phyloP scores from a whole-genome alignment of 2,888 invertebrate genomes.

The Rhodophaea formosa region DNA sequence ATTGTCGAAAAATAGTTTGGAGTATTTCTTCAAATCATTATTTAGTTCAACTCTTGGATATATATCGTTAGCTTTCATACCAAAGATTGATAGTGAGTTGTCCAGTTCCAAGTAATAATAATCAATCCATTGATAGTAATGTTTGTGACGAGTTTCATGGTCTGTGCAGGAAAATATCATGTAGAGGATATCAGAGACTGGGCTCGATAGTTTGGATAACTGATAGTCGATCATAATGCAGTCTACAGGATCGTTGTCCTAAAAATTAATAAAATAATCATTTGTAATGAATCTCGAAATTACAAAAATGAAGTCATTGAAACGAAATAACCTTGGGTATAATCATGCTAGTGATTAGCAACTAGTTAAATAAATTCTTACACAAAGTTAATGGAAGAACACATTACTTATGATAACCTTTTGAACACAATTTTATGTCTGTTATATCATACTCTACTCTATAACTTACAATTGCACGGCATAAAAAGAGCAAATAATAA shows the following conservation, averaged over 20 bases:
- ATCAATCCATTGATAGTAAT: slow-evolving; percentile 35
- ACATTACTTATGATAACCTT: no score
- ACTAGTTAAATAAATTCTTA: no score
- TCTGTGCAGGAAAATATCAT: slow-evolving; percentile 47
- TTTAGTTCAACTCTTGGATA: slow-evolving; percentile 43
- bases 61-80: slow-evolving; percentile 33
- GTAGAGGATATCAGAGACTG: slow-evolving; percentile 41
- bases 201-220: slow-evolving; percentile 35
- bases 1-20: slow-evolving; percentile 29
- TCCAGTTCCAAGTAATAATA: slow-evolving; percentile 38
- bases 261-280: slow-evolving; percentile 20
- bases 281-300: no score
- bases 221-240: slow-evolving; percentile 51
- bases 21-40: slow-evolving; percentile 38
- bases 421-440: no score
- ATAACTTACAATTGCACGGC: no score
- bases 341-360: no score
- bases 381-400: no score
- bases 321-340: no score
- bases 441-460: no score
- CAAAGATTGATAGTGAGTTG: slow-evolving; percentile 32
- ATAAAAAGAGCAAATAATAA: no score
- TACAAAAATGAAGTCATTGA: no score
- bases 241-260: slow-evolving; percentile 35
- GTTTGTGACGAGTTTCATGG: slow-evolving; percentile 34